Evolutionary conservation across 2,113 vertebrate genomes (phyloP), one percentile per base, ranked within the genome.

Genomic region (Elgaria multicarinata): DNA sequence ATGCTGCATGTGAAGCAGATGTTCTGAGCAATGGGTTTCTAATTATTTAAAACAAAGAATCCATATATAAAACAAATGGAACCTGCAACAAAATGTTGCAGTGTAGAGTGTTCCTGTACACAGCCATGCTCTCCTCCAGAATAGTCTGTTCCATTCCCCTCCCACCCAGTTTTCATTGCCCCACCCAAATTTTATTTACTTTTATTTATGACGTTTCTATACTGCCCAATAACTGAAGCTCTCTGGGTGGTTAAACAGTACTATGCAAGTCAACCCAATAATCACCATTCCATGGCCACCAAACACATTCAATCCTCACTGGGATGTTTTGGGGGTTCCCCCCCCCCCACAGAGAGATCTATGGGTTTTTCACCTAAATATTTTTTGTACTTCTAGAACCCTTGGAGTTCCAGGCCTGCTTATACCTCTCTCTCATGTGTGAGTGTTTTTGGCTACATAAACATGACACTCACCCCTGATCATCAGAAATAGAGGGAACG

Each of bases 1-100:
- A n/a, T 55, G 14, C 42, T 55, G 50, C 46, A 87, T 42, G 72
- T 26, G 3, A 22, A 66, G 86, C 93, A 95, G 95, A 93, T 44
- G 72, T 90, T 90, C 92, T 93, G 92, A 46, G 39, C 31, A 89
- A 79, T 69, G 0, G 0, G 16, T 58, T 24, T 64, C 78, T 88
- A 62, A 74, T 50, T 83, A 46, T 74, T 26, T 46, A 26, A 66
- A 64, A 44, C 28, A 82, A 71, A 64, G 46, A n/a, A n/a, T n/a
- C n/a, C n/a, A n/a, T n/a, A n/a, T n/a, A n/a, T 46, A 24, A 64
- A 64, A 42, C 28, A 81, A 71, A 74, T n/a, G 4, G n/a, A 26
- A n/a, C n/a, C n/a, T n/a, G n/a, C n/a, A n/a, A n/a, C n/a, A n/a
- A n/a, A n/a, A n/a, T n/a, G n/a, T n/a, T 69, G 22, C 76, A 39